Evolutionary conservation across 2,113 vertebrate genomes (phyloP), one percentile per base, ranked within the genome.

Genomic region (Garra rufa): DNA sequence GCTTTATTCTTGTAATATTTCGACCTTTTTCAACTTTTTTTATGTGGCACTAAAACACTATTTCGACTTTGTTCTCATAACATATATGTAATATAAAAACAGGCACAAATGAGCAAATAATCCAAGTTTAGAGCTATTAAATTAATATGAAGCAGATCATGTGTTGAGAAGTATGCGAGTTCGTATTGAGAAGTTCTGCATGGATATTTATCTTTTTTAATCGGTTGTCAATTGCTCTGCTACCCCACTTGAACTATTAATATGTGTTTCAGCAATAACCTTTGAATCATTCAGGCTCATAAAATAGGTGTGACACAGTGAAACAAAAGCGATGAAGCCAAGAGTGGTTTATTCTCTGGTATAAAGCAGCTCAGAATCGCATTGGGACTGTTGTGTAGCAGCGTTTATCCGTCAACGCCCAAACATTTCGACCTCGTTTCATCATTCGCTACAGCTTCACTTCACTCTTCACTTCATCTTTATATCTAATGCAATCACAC

Each of bases 371-470:
- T 9, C 30, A 41, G 19, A n/a, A 21, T 70, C 67, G 41, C 67
- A 0, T 21, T 19, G 38, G 19, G 13, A 6, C 21, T 38, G 65
- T 67, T 1, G 15, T 38, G 28, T 38, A 69, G 65, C 65, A 21
- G 65, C 17, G 17, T 69, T 69, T 69, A 69, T 69, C 4, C 2
- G 1, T 41, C 9, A 63, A 28, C 59, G 5, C n/a, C 10, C 24
- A 38, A 19, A 65, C 67, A n/a, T 70, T n/a, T 70, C 67, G 1
- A 41, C 34, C 38, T 70, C 67, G 43, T 70, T 70, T 70, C 67
- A 70, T 70, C 67, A 70, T 21, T 43, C 63, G 17, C 14, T 67
- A 67, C 30, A 67, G 63, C 63, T 34, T 17, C 34, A 70, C 34
- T 70, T 70, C 19, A 70, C 10, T 41, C 67, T 70, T 63, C 24